Evolutionary conservation across 1,140 invertebrate genomes (phyloP).

Genomic region (Ostrea denselamellosa): DNA sequence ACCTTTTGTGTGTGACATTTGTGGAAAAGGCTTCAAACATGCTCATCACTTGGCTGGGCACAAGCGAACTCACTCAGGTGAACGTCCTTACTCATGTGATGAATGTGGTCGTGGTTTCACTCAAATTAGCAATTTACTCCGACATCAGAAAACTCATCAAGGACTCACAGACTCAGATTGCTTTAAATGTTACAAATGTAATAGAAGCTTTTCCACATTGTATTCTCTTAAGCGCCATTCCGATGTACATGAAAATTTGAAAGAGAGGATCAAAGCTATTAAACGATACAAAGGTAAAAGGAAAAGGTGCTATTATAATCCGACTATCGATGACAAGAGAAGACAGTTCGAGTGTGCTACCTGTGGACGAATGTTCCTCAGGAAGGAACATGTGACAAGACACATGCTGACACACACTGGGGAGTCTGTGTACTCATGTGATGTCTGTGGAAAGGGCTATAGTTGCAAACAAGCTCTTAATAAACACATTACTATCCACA

Average conservation of each 20-base stretch:
- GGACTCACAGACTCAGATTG: neutral
- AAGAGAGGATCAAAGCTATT: neutral
- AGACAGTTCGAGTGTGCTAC: neutral
- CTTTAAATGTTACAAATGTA: neutral
- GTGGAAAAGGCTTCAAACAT: constrained; percentile 50
- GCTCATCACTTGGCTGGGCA: constrained; percentile 80
- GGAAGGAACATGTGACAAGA: constrained; percentile 9
- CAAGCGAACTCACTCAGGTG: constrained; percentile 94
- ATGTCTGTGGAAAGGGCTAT: constrained; percentile 1
- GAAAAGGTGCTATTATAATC: neutral
- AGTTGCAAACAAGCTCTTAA: neutral
- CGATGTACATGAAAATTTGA: neutral
- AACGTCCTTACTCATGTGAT: constrained; percentile 88
- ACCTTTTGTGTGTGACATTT: constrained; percentile 47
- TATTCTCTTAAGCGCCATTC: neutral
- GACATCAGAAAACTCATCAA: constrained; percentile 81
- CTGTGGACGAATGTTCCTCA: constrained; percentile 12
- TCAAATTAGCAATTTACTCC: constrained; percentile 83
- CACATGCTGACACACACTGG: constrained; percentile 37
- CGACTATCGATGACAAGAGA: neutral
- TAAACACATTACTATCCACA: neutral
- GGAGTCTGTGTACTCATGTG: constrained; percentile 12
- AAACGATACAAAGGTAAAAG: neutral
- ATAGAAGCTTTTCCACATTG: neutral
- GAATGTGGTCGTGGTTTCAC: constrained; percentile 83